Base-by-base conservation (phyloP, 2,888 invertebrate genomes). In the Zaprionus lineosus region DNA sequence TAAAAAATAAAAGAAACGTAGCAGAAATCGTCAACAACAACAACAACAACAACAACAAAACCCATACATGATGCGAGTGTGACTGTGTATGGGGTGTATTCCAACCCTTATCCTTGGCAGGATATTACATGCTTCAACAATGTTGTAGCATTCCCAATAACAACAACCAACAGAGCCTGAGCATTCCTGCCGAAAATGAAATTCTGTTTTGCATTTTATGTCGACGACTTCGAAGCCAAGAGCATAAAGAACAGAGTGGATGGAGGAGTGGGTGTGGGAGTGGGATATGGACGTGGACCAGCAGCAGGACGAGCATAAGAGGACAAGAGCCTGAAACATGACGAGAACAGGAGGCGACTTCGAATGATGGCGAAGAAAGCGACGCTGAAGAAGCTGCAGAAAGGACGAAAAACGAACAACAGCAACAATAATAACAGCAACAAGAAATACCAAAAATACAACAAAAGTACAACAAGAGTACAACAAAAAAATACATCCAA, bases 81-180 rank as follows among this genome's bases (percentile, higher is more conserved):
- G 50, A 37, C 56, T 71, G 55, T 70, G 62, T 57, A 37, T 40
- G 55, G 68, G 69, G 72, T 60, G 66, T 73, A 66, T 66, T 72
- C 63, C 86, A 86, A 86, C 84, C 84, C 84, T 85, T 86, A 77
- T 83, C 66, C 74, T 73, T 70, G 70, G 68, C 81, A 78, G 75
- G 74, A 83, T 81, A 85, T 79, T 84, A 85, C 84, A 84, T 84
- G 84, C 84, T 84, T 85, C 85, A 85, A 84, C 85, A 85, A 84
- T 85, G 84, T 82, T 84, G 84, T 82, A 79, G 84, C 85, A 85
- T 79, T 85, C 83, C 81, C 85, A 81, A 81, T 82, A 83, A 81
- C 78, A 83, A 57, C 65, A 61, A 29, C 56, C 31, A 66, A 36
- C 43, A 51, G 11, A 39, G 46, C 52, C 59, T 37, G 59, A 82